phyloP scores from a whole-genome alignment of 92 coral and sea anemone species.

The Heliopora coerulea region DNA sequence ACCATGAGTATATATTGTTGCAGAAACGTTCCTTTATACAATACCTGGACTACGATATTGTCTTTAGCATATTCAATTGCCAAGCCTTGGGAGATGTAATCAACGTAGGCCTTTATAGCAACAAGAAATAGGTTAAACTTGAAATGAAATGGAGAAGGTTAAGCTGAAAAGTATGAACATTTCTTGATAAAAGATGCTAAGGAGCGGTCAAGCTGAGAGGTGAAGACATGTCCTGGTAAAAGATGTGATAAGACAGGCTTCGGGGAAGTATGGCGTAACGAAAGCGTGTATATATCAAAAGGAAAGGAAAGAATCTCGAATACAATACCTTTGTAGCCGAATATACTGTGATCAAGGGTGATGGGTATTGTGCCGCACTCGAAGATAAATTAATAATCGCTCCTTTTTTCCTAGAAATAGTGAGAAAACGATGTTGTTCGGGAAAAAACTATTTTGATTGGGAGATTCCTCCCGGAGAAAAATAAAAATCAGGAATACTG shows the following conservation, averaged over 20 bases:
- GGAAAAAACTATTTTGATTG: no score
- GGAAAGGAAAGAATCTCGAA: no score
- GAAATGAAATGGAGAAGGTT: background rate
- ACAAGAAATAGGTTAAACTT: background rate
- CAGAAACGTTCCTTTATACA: background rate
- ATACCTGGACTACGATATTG: constrained; percentile 80
- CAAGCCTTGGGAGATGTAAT: constrained; percentile 80
- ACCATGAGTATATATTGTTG: no score
- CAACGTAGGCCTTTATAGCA: constrained; percentile 87
- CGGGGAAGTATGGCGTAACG: no score
- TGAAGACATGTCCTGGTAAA: no score
- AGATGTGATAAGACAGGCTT: no score
- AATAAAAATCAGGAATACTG: no score
- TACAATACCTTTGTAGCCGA: constrained; percentile 82
- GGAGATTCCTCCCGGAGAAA: no score
- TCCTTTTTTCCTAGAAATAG: constrained; percentile 61
- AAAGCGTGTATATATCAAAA: no score
- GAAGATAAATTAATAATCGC: constrained; percentile 89
- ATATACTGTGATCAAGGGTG: constrained; percentile 90
- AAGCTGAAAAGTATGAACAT: no score
- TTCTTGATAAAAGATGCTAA: no score
- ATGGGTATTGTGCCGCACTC: constrained; percentile 83
- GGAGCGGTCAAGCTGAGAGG: no score
- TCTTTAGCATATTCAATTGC: constrained; percentile 71
- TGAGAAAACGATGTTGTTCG: background rate